Evolutionary conservation across 2,888 invertebrate genomes (phyloP), one percentile per base, ranked within the genome.

Genomic region (Lepidochitona cinerea): DNA sequence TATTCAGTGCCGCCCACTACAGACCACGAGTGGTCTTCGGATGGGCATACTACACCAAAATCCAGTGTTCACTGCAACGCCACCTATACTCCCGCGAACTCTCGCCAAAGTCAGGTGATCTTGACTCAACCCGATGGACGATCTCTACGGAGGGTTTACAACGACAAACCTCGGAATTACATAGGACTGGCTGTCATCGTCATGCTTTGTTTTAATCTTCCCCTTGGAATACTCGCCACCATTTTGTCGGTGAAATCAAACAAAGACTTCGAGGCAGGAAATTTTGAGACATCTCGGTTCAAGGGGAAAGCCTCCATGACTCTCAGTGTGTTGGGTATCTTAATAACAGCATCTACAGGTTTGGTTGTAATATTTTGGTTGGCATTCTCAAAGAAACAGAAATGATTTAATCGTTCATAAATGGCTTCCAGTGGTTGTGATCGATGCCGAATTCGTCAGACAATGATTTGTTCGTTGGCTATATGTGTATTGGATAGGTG

Each of bases 231-330:
- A 36, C 64, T 77, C 18, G 78, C 80, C 33, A 75, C 78, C 1
- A 70, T 78, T n/a, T 70, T 80, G n/a, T 78, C 80, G 4, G 73
- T 80, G 32, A 78, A 75, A 68, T 77, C 80, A 9, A 77, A 80
- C 65, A 75, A 74, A 29, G 80, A 78, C 54, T 78, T 72, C 68
- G 71, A 75, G 36, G 74, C 74, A 26, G 80, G 78, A 26, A 72
- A 76, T 29, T 71, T 68, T 53, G 65, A 70, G 18, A 52, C 64
- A 35, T 75, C 78, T 9, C 52, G 78, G 9, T 69, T 67, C 49
- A 80, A 80, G 68, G 80, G 80, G 23, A 75, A 75, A 37, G 52
- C 73, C 0, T 77, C 78, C 7, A 77, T 77, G 75, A 64, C 71
- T 36, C 59, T 75, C 37, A 78, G 78, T 49, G 75, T 78, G 5